These are phyloP conservation scores for Drosophila percnosoma DNA, from an alignment of 2,888 invertebrate genomes.

Conservation along the genomic window DNA sequence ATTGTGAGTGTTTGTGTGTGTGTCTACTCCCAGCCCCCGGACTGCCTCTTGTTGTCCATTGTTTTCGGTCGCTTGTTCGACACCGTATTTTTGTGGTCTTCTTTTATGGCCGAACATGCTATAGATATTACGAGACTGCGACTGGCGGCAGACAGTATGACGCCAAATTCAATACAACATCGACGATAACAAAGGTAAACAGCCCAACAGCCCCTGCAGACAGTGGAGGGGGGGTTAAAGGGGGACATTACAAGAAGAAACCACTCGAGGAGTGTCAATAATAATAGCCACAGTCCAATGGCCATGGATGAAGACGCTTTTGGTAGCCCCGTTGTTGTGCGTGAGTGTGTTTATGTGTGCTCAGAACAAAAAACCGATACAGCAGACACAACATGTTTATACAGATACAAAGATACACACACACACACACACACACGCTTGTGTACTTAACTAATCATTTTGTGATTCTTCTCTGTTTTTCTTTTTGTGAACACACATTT, in stretches of 20 bases:
- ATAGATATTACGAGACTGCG: conserved; percentile 42
- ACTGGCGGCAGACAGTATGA: conserved; percentile 82
- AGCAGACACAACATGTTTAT: conserved; percentile 32
- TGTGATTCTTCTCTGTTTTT: conserved; percentile 69
- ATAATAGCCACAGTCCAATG: conserved; percentile 50
- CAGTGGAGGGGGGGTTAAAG: not conserved
- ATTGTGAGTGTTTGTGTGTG: conserved; percentile 6
- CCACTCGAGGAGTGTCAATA: conserved; percentile 65
- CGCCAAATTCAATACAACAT: conserved; percentile 79
- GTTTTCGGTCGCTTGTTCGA: conserved; percentile 56
- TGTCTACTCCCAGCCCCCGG: conserved; percentile 28
- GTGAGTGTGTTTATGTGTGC: conserved; percentile 13
- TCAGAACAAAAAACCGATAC: conserved; percentile 20
- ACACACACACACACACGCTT: conserved; percentile 22
- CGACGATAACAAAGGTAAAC: conserved; percentile 79
- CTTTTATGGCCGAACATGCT: conserved; percentile 66
- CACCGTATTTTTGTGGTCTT: conserved; percentile 74
- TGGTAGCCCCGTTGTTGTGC: conserved; percentile 53
- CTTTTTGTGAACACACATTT: conserved; percentile 52
- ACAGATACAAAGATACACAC: conserved; percentile 29
- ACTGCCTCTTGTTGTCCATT: conserved; percentile 46
- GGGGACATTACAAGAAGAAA: conserved; percentile 38
- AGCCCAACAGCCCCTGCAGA: conserved; percentile 4
- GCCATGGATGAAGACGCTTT: conserved; percentile 60
- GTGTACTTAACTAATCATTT: conserved; percentile 73